A percentile compares a stretch with the other conserved stretches of the same genome.
phyloP scores from a whole-genome alignment of 2,797 vertebrate species.

The Dendrocincla tyrannina region DNA sequence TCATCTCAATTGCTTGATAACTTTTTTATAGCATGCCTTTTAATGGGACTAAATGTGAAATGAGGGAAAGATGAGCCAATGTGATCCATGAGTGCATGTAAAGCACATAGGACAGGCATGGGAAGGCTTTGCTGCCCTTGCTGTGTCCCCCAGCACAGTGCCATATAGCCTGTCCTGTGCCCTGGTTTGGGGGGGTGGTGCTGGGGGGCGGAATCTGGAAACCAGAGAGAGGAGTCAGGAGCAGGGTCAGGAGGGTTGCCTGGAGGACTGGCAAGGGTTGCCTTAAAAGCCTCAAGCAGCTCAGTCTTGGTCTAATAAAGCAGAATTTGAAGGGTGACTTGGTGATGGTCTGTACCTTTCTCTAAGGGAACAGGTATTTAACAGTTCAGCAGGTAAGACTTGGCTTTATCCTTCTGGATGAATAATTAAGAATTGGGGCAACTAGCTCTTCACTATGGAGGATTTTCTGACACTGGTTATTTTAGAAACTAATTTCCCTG shows the following conservation, averaged over 20 bases:
- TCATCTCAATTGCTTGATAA: not conserved
- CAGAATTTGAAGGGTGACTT: not conserved
- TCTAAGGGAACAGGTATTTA: not conserved
- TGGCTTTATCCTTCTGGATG: not conserved
- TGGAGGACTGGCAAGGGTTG: not conserved
- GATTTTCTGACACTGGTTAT: not conserved
- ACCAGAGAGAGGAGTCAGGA: not conserved
- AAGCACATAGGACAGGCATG: not conserved
- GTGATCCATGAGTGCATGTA: rapidly evolving
- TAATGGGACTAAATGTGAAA: not conserved
- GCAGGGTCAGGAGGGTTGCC: not conserved
- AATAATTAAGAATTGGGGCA: not conserved
- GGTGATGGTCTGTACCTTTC: not conserved
- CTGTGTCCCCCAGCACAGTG: rapidly evolving
- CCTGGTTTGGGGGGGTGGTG: not conserved
- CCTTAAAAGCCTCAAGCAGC: not conserved
- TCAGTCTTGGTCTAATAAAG: not conserved
- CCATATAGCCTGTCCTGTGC: rapidly evolving
- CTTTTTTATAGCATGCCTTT: not conserved
- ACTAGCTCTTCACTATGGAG: not conserved
- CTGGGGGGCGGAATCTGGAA: not conserved
- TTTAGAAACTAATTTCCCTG: not conserved
- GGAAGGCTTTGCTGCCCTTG: not conserved
- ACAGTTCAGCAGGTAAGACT: not conserved
- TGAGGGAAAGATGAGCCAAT: not conserved